A percentile compares a stretch with the other conserved stretches of the same genome.
Evolutionary conservation across 1,140 invertebrate species (phyloP).

Genomic region (Protaetia brevitarsis): DNA sequence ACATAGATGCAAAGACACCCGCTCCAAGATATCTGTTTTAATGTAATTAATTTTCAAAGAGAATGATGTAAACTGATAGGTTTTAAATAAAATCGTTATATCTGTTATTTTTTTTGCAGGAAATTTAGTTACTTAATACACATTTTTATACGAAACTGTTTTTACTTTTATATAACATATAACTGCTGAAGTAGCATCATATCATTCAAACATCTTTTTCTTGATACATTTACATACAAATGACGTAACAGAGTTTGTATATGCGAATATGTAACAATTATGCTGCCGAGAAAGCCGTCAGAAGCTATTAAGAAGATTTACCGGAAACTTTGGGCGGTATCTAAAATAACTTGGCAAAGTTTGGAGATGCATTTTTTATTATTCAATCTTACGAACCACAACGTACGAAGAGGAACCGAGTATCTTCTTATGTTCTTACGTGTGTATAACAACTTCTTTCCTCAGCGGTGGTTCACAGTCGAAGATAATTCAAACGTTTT

Average conservation of each 20-base stretch:
- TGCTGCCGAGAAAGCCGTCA: neutral
- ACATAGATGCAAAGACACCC: too few species aligned
- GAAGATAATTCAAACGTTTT: neutral
- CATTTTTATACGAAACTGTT: too few species aligned
- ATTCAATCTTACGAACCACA: neutral
- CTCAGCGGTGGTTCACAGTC: neutral
- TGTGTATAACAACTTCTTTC: slow-evolving; percentile 11
- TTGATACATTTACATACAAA: neutral
- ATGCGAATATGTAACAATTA: slow-evolving; percentile 8
- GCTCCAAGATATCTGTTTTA: too few species aligned
- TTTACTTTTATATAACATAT: too few species aligned
- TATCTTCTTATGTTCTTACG: slow-evolving; percentile 12
- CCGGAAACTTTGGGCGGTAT: slow-evolving; percentile 1
- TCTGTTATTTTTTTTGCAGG: too few species aligned
- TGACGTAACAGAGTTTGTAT: neutral
- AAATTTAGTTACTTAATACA: too few species aligned
- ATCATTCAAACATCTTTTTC: slow-evolving; percentile 1
- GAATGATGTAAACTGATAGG: too few species aligned
- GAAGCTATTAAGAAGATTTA: slow-evolving; percentile 7
- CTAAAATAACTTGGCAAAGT: slow-evolving; percentile 18
- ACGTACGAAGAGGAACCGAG: neutral
- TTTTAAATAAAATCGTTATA: too few species aligned
- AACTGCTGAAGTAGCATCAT: neutral
- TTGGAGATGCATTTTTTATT: slow-evolving; percentile 2
- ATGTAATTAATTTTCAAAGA: too few species aligned